Evolutionary conservation across 2,797 vertebrate species (phyloP).

Genomic region (Anisognathus igniventris): DNA sequence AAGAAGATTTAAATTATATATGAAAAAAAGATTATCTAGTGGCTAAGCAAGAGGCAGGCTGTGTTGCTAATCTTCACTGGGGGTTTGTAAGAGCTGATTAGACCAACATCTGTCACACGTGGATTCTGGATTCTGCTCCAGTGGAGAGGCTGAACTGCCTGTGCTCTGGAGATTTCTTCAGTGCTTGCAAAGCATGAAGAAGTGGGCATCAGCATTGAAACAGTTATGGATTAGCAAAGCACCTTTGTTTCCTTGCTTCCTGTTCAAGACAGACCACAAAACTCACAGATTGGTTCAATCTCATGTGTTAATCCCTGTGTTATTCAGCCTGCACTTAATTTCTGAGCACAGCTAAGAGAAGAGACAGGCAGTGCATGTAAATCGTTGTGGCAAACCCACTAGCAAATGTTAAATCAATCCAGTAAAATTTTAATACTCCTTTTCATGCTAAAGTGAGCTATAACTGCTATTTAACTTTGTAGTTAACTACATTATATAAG

Average conservation of each 20-base stretch:
- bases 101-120: neutral
- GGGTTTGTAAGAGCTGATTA: neutral
- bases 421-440: constrained; percentile 9
- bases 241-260: neutral
- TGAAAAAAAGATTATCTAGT: neutral
- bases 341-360: neutral
- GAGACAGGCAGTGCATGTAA: neutral
- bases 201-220: neutral
- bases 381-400: neutral
- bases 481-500: neutral
- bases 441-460: constrained; percentile 7
- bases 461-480: constrained; percentile 11
- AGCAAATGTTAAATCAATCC: neutral
- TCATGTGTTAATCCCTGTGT: neutral
- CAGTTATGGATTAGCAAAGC: neutral
- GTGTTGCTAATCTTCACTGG: neutral
- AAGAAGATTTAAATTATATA: neutral
- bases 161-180: neutral
- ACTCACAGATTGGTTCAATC: neutral
- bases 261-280: neutral
- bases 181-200: neutral
- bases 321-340: neutral
- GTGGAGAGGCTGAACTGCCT: neutral
- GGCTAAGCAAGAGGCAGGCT: neutral
- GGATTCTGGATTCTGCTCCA: neutral